Evolutionary conservation across 2,113 vertebrate genomes (phyloP).

Genomic region (Anseranas semipalmata): DNA sequence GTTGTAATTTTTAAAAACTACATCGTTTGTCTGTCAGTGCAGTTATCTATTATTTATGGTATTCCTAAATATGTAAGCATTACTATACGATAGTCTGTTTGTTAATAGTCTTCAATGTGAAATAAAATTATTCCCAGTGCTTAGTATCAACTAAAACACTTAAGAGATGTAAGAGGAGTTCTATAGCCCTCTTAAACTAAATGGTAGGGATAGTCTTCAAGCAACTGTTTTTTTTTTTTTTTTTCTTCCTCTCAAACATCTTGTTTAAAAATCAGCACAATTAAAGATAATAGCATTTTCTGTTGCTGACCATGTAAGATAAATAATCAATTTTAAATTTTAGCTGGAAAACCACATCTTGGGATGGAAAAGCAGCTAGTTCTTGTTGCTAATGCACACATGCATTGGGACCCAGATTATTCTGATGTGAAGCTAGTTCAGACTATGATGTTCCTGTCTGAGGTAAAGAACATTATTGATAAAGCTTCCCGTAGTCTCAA

Average conservation of each 20-base stretch:
- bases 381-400: constrained; percentile 95
- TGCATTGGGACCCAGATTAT: constrained; percentile 99
- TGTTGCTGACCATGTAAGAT: not conserved
- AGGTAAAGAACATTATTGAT: constrained; percentile 97
- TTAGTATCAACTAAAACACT: not conserved
- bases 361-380: constrained; percentile 95
- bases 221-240: not conserved
- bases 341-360: constrained; percentile 90
- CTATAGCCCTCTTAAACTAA: not conserved
- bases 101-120: not conserved
- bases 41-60: not conserved
- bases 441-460: constrained; percentile 99
- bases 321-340: constrained; percentile 50
- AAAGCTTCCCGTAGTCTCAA: constrained; percentile 94
- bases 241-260: not conserved
- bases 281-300: not conserved
- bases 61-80: not conserved
- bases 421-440: constrained; percentile 97
- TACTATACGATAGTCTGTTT: not conserved
- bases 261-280: not conserved
- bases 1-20: not conserved
- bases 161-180: not conserved
- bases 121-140: not conserved
- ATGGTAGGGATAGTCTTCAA: not conserved
- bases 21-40: not conserved